These are phyloP conservation scores for Uropsilus gracilis DNA, from an alignment of 2,113 vertebrate species.

Conservation along the genomic window DNA sequence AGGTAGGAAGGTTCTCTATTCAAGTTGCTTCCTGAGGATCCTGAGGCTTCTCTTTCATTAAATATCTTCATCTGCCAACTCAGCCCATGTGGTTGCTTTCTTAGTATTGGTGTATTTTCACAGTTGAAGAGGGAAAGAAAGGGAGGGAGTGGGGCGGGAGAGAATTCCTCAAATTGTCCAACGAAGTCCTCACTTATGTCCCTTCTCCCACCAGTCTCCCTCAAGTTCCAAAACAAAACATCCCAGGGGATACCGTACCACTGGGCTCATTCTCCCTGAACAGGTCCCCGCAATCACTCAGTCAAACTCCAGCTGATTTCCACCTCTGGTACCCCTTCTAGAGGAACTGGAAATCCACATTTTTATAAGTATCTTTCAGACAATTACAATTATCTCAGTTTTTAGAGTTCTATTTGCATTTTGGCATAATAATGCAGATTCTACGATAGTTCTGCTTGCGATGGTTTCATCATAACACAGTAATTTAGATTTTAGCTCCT, in stretches of 20 bases:
- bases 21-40: not conserved
- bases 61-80: not conserved
- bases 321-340: not conserved
- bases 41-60: not conserved
- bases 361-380: conserved; percentile 25
- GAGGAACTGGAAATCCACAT: not conserved
- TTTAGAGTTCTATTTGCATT: conserved; percentile 47
- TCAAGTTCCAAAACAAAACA: not conserved
- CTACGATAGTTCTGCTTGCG: conserved; percentile 49
- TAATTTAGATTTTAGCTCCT: conserved; percentile 58
- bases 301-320: not conserved
- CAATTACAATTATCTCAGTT: conserved; percentile 34
- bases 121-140: not conserved
- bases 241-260: not conserved
- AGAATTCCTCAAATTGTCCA: not conserved
- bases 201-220: not conserved
- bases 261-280: not conserved
- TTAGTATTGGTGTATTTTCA: not conserved
- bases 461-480: not conserved
- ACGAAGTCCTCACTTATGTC: not conserved
- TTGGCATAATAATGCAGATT: conserved; percentile 31
- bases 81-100: not conserved
- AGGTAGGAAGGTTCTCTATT: not conserved
- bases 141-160: no score
- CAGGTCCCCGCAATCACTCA: not conserved